These are phyloP conservation scores for Drosophila cognata DNA, from an alignment of 2,888 invertebrate species.

Conservation along the genomic window DNA sequence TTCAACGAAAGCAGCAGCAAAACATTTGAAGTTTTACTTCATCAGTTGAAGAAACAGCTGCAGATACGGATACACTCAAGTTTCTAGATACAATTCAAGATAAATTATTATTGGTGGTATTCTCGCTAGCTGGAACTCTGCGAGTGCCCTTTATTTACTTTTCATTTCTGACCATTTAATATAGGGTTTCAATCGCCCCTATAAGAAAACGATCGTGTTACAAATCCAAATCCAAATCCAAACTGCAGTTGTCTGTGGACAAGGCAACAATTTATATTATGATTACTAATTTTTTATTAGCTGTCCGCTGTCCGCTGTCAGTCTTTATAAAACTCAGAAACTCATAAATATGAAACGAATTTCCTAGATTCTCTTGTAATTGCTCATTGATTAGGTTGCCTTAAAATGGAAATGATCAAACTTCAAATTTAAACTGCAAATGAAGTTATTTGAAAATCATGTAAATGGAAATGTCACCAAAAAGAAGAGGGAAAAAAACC, in stretches of 20 bases:
- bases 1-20: slow-evolving; percentile 10
- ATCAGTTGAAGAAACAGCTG: slow-evolving; percentile 33
- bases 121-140: neutral
- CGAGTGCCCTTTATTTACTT: neutral
- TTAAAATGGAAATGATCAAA: slow-evolving; percentile 20
- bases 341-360: slow-evolving; percentile 36
- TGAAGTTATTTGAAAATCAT: neutral
- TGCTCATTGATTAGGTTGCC: slow-evolving; percentile 57
- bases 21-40: slow-evolving; percentile 67
- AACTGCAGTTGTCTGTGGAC: slow-evolving; percentile 25
- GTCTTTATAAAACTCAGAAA: slow-evolving; percentile 58
- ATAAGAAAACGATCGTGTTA: slow-evolving; percentile 60
- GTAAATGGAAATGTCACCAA: slow-evolving; percentile 22
- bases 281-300: slow-evolving; percentile 52
- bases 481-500: slow-evolving; percentile 3
- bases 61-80: slow-evolving; percentile 6
- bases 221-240: slow-evolving; percentile 33
- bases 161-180: slow-evolving; percentile 17
- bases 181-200: slow-evolving; percentile 48
- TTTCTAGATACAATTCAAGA: slow-evolving; percentile 8
- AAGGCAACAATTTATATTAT: slow-evolving; percentile 37
- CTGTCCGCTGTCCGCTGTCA: slow-evolving; percentile 53
- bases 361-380: slow-evolving; percentile 47
- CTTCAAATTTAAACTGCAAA: neutral
- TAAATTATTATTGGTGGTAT: slow-evolving; percentile 7